Evolutionary conservation across 2,888 invertebrate genomes (phyloP), one percentile per base, ranked within the genome.

Genomic region (Bombyx huttoni): DNA sequence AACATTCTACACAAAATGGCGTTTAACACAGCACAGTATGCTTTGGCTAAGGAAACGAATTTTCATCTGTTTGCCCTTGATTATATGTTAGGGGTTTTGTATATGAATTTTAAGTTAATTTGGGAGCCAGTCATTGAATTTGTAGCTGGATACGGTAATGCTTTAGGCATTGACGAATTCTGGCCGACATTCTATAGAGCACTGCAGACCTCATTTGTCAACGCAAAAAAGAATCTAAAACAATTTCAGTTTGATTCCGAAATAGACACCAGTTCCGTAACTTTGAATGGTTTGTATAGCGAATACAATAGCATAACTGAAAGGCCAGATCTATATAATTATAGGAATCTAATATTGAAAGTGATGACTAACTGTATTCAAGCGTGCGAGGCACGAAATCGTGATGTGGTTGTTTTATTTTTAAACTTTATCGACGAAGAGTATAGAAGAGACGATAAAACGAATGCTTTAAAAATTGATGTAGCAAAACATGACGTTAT

Each of bases 61-160:
- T 93, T 90, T 60, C 88, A 90, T 64, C 81, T 90, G 61, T 91
- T 94, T 64, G 92, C 94, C 0, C 71, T 98, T 14, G 90, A 93
- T 56, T 96, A 94, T 66, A 89, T 98, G 65, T 89, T 98, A 40
- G 97, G 98, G 1, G 90, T 92, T 54, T 83, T 98, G 50, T 95
- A 94, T 74, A 89, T 94, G 14, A 98, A 98, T 74, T 98, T 98
- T 67, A 94, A 95, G 62, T 84, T 96, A 12, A 75, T 98, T 0
- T 98, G 98, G 98, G 93, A 94, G 56, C 96, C 97, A 0, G 89
- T 94, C 0, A 87, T 90, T 13, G 91, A 94, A 67, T 89, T 97
- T 47, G 91, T 98, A 49, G 90, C 92, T 1, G 90, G 93, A 0
- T 94, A 94, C 70, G 94, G 95, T 0, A 89, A 89, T 64, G 89